Conservation (phyloP, 2,797 vertebrate genomes). For the Echeneis naucrates region DNA sequence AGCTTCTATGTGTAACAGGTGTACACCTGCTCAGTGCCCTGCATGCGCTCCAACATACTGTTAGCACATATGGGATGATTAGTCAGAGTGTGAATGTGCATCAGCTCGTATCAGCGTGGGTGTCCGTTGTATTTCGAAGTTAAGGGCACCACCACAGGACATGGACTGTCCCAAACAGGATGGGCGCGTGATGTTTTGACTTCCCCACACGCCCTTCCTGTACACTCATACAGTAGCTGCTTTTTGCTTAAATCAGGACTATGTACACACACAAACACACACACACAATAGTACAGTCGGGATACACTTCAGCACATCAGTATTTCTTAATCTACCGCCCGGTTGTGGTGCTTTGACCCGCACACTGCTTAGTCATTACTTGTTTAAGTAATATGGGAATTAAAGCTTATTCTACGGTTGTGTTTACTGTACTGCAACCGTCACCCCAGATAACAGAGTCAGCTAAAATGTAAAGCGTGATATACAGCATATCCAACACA, state of each 20-base stretch:
- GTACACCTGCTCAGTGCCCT: conserved; percentile 74
- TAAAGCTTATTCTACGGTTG: conserved; percentile 51
- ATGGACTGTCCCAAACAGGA: conserved; percentile 88
- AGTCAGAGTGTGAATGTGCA: conserved; percentile 53
- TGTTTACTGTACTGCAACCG: conserved; percentile 48
- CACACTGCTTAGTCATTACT: conserved; percentile 62
- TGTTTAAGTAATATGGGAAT: conserved; percentile 49
- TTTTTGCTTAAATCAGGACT: conserved; percentile 65
- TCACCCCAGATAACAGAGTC: conserved; percentile 64
- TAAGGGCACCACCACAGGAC: conserved; percentile 83
- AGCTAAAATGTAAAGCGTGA: conserved; percentile 72
- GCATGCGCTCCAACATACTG: conserved; percentile 55
- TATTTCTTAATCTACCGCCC: conserved; percentile 35
- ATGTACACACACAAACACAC: conserved; percentile 32
- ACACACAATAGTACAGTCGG: conserved; percentile 15
- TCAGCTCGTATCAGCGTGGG: conserved; percentile 32
- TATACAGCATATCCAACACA: conserved; percentile 64
- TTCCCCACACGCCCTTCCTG: conserved; percentile 89
- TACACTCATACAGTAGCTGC: conserved; percentile 77
- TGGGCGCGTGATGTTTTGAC: conserved; percentile 86
- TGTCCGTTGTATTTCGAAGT: conserved; percentile 60
- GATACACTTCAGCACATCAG: conserved; percentile 18
- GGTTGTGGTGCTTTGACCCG: conserved; percentile 54
- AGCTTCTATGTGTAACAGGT: conserved; percentile 71
- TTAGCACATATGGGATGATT: conserved; percentile 74